Percentiles rank a stretch among this genome's conserved stretches.
Conservation (phyloP, 2,797 vertebrate genomes). For the Champsocephalus esox region DNA sequence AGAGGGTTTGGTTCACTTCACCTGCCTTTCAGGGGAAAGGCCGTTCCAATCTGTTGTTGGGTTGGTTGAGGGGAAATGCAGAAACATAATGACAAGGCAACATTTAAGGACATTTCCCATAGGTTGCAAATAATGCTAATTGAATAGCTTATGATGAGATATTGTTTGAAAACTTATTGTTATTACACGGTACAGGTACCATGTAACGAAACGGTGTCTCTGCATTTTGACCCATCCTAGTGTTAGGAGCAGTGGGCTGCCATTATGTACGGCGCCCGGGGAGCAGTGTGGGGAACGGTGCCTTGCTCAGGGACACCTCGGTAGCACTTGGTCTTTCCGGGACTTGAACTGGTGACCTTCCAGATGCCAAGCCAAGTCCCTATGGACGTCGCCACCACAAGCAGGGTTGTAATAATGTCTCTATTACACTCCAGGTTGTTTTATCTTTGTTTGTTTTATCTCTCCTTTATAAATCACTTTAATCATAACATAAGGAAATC, state of each 20-base stretch:
- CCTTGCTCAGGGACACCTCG: too few species aligned
- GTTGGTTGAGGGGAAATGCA: background rate
- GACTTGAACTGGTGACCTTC: too few species aligned
- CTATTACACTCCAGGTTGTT: background rate
- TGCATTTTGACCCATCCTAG: too few species aligned
- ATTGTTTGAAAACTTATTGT: background rate
- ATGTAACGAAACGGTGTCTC: too few species aligned
- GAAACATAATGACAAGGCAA: slow-evolving; percentile 1
- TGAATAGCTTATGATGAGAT: background rate
- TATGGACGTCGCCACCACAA: too few species aligned
- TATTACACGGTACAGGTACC: too few species aligned
- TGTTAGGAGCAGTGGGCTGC: too few species aligned
- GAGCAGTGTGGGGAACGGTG: too few species aligned
- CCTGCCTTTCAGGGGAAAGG: slow-evolving; percentile 15
- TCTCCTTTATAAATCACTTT: background rate
- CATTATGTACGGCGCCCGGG: too few species aligned
- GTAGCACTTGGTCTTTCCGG: too few species aligned
- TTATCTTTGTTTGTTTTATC: background rate
- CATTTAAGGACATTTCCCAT: slow-evolving; percentile 17
- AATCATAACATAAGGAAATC: background rate
- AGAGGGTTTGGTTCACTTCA: slow-evolving; percentile 9
- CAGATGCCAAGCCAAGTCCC: too few species aligned
- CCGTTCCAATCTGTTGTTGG: background rate
- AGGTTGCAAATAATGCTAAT: background rate
- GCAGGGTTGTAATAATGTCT: background rate